Percentiles rank a stretch among this genome's conserved stretches.
Conservation (phyloP, 2,888 invertebrate species). For the Ormyrus rosae region DNA sequence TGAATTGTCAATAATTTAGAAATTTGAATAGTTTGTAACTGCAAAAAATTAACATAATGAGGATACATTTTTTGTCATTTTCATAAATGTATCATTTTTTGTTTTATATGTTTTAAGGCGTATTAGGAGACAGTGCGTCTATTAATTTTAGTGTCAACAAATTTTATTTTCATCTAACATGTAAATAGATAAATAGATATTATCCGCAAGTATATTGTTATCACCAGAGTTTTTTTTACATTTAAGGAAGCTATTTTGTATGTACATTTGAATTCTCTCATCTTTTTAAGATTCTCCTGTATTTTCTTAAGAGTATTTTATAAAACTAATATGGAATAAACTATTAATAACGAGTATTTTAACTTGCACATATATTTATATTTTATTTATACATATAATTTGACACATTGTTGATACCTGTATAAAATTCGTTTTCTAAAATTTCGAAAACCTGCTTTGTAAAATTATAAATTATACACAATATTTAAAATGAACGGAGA, state of each 20-base stretch:
- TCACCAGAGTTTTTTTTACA: conserved; percentile 43
- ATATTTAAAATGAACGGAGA: conserved; percentile 44
- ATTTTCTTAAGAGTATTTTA: conserved; percentile 58
- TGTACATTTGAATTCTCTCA: conserved; percentile 54
- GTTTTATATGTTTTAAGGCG: conserved; percentile 37
- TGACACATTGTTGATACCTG: conserved; percentile 50
- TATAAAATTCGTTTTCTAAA: conserved; percentile 46
- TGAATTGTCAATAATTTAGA: conserved; percentile 34
- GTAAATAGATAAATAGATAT: conserved; percentile 58
- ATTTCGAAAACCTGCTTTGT: conserved; percentile 21
- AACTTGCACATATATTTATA: conserved; percentile 50
- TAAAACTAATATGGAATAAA: conserved; percentile 56
- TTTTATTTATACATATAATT: conserved; percentile 51
- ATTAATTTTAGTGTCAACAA: conserved; percentile 40
- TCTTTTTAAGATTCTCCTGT: conserved; percentile 54
- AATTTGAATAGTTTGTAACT: conserved; percentile 36
- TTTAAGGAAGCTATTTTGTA: conserved; percentile 53
- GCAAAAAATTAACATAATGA: conserved; percentile 40
- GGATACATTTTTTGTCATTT: conserved; percentile 34
- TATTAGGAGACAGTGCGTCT: conserved; percentile 12
- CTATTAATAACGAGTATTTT: conserved; percentile 42
- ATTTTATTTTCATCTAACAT: conserved; percentile 46
- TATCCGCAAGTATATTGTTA: conserved; percentile 47
- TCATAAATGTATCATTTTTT: conserved; percentile 46
- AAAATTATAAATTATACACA: conserved; percentile 38